These are phyloP conservation scores for Rhynchonycteris naso DNA, from an alignment of 2,797 vertebrate genomes.

Conservation along the genomic window DNA sequence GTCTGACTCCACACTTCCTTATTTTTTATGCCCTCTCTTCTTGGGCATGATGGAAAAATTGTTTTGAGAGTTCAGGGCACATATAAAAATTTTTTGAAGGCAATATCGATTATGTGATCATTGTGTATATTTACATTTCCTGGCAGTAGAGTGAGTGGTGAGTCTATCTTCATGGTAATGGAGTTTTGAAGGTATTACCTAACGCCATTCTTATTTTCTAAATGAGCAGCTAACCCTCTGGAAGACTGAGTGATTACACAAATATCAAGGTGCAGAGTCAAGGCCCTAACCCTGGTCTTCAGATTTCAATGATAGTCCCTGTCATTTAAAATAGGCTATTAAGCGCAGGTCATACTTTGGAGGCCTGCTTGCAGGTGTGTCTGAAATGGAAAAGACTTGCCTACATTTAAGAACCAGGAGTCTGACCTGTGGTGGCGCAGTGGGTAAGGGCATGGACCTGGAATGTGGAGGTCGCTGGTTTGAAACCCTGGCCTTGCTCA, in stretches of 20 bases:
- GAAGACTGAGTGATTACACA: background rate
- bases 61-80: background rate
- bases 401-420: too few relatives aligned
- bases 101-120: background rate
- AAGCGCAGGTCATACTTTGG: background rate
- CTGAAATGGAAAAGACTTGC: slow-evolving; percentile 14
- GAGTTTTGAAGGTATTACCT: background rate
- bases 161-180: background rate
- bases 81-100: background rate
- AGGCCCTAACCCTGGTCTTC: background rate
- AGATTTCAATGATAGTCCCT: background rate
- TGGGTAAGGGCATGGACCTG: too few relatives aligned
- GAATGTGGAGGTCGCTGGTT: too few relatives aligned
- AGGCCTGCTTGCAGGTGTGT: background rate
- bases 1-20: background rate
- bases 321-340: background rate
- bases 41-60: background rate
- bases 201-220: background rate
- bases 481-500: too few relatives aligned
- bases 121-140: slow-evolving; percentile 6
- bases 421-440: too few relatives aligned
- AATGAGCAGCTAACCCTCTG: background rate
- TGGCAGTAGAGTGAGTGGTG: background rate
- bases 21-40: background rate
- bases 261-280: background rate